Percentiles rank a stretch among this genome's conserved stretches.
These are phyloP conservation scores for Rhombomys opimus DNA, from an alignment of 2,113 vertebrate species.

Conservation along the genomic window DNA sequence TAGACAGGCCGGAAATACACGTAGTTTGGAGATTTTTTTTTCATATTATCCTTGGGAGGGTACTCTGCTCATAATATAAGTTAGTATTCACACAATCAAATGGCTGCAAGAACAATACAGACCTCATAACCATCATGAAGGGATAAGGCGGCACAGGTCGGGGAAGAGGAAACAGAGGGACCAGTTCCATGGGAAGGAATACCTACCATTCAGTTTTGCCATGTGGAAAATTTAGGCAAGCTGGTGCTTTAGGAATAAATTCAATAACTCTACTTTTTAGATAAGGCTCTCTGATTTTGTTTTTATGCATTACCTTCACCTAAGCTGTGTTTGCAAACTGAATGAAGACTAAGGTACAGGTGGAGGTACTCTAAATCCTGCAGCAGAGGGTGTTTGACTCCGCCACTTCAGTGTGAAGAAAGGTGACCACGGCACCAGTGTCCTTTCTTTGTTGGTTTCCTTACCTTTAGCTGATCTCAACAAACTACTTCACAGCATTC, in stretches of 20 bases:
- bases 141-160: not conserved
- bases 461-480: not conserved
- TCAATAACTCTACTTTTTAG: not conserved
- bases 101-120: not conserved
- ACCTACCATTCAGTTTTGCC: not conserved
- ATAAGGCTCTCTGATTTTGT: not conserved
- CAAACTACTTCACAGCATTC: constrained; percentile 1
- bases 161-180: not conserved
- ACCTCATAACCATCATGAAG: not conserved
- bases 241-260: not conserved
- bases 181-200: not conserved
- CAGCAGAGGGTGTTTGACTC: not conserved
- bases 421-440: not conserved
- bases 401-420: not conserved
- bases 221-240: not conserved
- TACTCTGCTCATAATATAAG: not conserved
- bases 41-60: not conserved
- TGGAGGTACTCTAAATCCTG: not conserved
- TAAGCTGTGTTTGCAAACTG: not conserved
- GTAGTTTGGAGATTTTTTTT: constrained; percentile 26
- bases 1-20: constrained; percentile 2
- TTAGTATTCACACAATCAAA: not conserved
- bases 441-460: not conserved
- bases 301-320: not conserved
- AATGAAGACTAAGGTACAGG: not conserved